Conservation (phyloP, 2,113 vertebrate genomes). For the Crypturellus undulatus region DNA sequence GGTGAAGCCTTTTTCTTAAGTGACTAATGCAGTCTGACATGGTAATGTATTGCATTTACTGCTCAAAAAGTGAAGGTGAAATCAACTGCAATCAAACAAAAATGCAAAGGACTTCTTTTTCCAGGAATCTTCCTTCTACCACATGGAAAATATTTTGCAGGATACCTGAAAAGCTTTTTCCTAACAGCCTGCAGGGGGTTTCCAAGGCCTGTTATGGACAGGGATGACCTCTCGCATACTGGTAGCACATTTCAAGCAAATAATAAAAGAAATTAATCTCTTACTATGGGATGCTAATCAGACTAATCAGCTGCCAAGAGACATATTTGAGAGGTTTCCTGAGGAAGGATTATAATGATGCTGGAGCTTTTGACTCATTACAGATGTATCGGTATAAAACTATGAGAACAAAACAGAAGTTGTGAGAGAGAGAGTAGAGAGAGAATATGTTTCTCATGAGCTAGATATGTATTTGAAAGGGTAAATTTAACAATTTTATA, state of each 20-base stretch:
- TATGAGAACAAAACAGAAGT: neutral
- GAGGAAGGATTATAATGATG: neutral
- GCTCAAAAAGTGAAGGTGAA: neutral
- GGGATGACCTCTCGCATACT: neutral
- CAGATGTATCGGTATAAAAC: neutral
- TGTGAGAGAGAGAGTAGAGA: neutral
- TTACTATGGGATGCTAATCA: too few species aligned
- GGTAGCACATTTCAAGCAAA: neutral
- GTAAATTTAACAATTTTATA: neutral
- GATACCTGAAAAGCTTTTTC: neutral
- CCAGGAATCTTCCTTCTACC: neutral
- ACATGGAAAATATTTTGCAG: neutral
- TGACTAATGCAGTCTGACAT: neutral
- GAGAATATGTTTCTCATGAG: neutral
- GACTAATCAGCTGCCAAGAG: neutral
- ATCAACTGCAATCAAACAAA: constrained; percentile 37
- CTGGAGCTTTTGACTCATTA: neutral
- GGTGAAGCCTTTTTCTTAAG: neutral
- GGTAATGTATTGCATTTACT: neutral
- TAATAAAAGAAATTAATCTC: neutral
- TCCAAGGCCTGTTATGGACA: neutral
- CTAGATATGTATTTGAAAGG: neutral
- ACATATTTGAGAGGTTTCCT: neutral
- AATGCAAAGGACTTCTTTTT: neutral
- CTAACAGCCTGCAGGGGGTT: neutral